Conservation (phyloP, 1,140 invertebrate species). For the Cotesia chilonis region DNA sequence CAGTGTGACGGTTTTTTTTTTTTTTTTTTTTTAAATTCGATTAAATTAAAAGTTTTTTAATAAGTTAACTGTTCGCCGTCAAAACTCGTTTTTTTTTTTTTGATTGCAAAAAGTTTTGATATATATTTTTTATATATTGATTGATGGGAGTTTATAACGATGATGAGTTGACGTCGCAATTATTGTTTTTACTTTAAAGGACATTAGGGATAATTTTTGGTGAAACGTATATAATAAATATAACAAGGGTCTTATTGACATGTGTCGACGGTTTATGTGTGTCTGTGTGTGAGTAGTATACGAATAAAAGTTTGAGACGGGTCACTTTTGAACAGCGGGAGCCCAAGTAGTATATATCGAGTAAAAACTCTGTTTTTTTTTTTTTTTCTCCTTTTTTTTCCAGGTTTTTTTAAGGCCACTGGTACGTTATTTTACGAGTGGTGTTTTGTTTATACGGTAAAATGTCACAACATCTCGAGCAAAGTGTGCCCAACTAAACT, state of each 20-base stretch:
- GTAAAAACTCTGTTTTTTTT: background rate
- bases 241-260: too few species aligned
- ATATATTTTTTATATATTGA: background rate
- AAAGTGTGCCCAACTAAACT: constrained; percentile 24
- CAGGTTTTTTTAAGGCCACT: constrained; percentile 8
- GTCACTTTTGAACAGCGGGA: constrained; percentile 44
- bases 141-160: constrained; percentile 9
- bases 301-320: constrained; percentile 16
- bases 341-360: background rate
- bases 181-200: too few species aligned
- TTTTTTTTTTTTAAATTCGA: too few species aligned
- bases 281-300: background rate
- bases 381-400: too few species aligned
- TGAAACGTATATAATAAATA: too few species aligned
- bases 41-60: too few species aligned
- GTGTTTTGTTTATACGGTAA: constrained; percentile 53
- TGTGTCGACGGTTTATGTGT: too few species aligned
- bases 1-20: background rate
- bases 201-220: too few species aligned
- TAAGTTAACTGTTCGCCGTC: too few species aligned
- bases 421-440: constrained; percentile 34
- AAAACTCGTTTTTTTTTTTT: too few species aligned
- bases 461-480: constrained; percentile 59
- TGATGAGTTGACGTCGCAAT: background rate
- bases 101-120: too few species aligned